phyloP scores from a whole-genome alignment of 30 jellyfish, hydroid and myxozoan genomes.

The Aurelia aurita complex sp. Pacific region DNA sequence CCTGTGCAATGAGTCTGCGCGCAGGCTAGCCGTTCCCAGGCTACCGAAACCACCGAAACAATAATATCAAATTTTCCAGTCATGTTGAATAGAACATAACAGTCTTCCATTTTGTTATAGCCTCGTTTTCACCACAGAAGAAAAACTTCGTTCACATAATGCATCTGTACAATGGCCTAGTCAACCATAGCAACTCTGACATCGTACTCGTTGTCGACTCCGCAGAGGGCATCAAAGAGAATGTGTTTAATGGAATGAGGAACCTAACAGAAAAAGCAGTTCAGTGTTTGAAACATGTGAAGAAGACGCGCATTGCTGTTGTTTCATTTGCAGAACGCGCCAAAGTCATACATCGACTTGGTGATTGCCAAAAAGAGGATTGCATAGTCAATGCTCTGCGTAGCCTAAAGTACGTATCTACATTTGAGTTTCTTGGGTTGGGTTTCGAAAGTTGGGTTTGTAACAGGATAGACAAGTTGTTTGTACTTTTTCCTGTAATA shows the following conservation, averaged over 20 bases:
- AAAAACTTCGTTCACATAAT: slow-evolving; percentile 32
- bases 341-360: slow-evolving; percentile 24
- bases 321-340: slow-evolving; percentile 54
- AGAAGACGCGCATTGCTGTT: slow-evolving; percentile 57
- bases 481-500: too few relatives aligned
- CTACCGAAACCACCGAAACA: too few relatives aligned
- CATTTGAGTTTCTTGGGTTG: too few relatives aligned
- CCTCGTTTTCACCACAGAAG: background rate
- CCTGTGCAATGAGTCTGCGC: too few relatives aligned
- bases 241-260: slow-evolving; percentile 47
- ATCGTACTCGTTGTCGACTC: slow-evolving; percentile 47
- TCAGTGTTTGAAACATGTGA: slow-evolving; percentile 40
- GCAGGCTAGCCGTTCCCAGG: too few relatives aligned
- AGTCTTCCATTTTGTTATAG: background rate
- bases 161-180: slow-evolving; percentile 57
- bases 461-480: too few relatives aligned
- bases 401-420: slow-evolving; percentile 18
- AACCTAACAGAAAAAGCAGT: slow-evolving; percentile 59
- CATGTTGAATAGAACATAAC: too few relatives aligned
- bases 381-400: slow-evolving; percentile 42
- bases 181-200: slow-evolving; percentile 65
- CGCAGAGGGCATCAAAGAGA: slow-evolving; percentile 50
- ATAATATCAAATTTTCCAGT: too few relatives aligned
- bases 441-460: too few relatives aligned
- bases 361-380: slow-evolving; percentile 40